Evolutionary conservation across 2,888 invertebrate species (phyloP), one percentile per base, ranked within the genome.

Genomic region (Parasteatoda lunata): DNA sequence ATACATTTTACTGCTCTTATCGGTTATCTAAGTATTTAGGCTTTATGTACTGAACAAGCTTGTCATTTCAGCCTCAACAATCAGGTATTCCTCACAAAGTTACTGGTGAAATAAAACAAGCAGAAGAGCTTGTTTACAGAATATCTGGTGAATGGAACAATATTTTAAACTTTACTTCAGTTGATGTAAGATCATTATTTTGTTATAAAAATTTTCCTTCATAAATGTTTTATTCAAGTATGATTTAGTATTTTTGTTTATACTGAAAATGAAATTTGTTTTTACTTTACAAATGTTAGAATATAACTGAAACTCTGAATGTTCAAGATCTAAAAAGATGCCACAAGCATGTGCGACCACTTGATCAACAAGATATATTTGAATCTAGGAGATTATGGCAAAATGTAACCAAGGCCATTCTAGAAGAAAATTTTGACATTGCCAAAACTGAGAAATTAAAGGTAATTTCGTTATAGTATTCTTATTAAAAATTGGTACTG

Each of bases 141-240:
- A 91, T 93, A 3, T 90, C 91, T 85, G 93, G 93, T 59, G 93
- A 93, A 89, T 93, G 93, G 93, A 93, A 93, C 88, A 91, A 90
- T 9, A 78, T 80, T 9, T 87, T 93, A 70, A 93, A 93, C 84
- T 92, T 93, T 88, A 90, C 90, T n/a, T 92, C 91, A 90, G 79
- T 90, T 87, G 91, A 92, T 90, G 93, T 93, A 91, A 72, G 83
- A 30, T 30, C 30, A 30, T 30, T 30, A 30, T 30, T 30, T 30
- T 30, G 30, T 30, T 30, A 30, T 30, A 30, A 30, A 2, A 30
- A 30, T 30, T 30, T 9, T 9, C 54, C 54, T 54, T 54, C 54
- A 9, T 7, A 54, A 11, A 54, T 54, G 11, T 54, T 54, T 9
- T 54, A 54, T 54, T 54, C 8, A 9, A 54, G 11, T 54, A 9